These are phyloP conservation scores for Ylistrum balloti DNA, from an alignment of 1,140 invertebrate genomes.

Conservation along the genomic window DNA sequence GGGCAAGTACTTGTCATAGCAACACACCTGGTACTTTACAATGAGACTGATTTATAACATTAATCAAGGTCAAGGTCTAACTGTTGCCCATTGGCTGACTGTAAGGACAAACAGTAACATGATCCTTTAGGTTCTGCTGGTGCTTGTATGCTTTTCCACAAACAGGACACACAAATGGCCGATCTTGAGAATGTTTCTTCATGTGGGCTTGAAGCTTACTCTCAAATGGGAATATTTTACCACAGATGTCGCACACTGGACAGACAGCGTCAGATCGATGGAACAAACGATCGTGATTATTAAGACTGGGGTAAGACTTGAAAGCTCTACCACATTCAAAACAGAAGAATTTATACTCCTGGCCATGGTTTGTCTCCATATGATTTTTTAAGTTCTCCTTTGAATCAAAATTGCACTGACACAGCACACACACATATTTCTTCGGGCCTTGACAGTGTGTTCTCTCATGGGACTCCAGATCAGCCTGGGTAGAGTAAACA, in stretches of 20 bases:
- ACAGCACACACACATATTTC: background rate
- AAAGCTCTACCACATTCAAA: conserved; percentile 22
- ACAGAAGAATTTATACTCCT: background rate
- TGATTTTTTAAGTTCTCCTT: background rate
- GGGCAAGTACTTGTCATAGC: too few relatives aligned
- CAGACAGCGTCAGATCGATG: background rate
- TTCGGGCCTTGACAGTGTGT: background rate
- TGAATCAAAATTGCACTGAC: background rate
- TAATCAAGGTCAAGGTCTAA: background rate
- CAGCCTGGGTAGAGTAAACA: background rate
- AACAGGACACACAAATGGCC: conserved; percentile 7
- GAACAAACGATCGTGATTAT: conserved; percentile 5
- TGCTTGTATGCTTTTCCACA: conserved; percentile 34
- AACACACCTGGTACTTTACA: background rate
- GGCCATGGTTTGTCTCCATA: background rate
- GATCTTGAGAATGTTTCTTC: conserved; percentile 41
- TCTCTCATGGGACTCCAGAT: background rate
- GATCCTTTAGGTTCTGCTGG: conserved; percentile 42
- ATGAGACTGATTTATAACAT: background rate
- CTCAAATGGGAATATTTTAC: background rate
- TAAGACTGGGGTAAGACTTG: background rate
- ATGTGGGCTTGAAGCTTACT: background rate
- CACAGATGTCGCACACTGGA: conserved; percentile 6
- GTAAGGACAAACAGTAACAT: background rate
- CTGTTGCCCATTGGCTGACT: background rate